Conservation (phyloP, 2,888 invertebrate species). For the Mesorhabditis belari region DNA sequence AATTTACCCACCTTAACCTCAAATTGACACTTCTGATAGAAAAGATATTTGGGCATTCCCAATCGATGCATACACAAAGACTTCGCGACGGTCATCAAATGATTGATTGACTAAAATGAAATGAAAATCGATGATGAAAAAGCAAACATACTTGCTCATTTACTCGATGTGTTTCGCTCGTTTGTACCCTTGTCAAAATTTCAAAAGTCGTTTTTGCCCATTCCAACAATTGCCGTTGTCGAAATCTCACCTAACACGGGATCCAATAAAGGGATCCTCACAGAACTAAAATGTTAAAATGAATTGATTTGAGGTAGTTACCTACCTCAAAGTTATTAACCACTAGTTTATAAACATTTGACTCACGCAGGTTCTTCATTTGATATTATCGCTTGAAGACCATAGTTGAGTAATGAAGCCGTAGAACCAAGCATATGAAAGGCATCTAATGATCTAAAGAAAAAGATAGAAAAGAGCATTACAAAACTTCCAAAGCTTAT, state of each 20-base stretch:
- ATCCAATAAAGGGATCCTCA: background rate
- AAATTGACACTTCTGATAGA: background rate
- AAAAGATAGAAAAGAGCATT: no score
- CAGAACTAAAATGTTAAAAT: background rate
- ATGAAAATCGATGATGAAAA: background rate
- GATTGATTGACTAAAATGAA: background rate
- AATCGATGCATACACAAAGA: background rate
- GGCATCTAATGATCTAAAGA: background rate
- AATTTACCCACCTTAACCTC: background rate
- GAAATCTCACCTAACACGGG: background rate
- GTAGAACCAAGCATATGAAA: background rate
- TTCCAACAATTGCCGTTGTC: background rate
- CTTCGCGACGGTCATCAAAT: background rate
- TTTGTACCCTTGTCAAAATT: background rate
- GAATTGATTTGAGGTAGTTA: background rate
- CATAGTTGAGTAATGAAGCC: background rate
- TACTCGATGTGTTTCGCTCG: background rate
- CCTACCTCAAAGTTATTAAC: no score
- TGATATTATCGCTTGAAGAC: background rate
- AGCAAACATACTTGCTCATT: background rate
- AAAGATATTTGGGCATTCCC: background rate
- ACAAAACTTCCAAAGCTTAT: no score
- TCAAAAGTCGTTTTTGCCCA: background rate
- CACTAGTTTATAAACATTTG: no score
- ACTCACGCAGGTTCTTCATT: background rate